Conservation (phyloP, 2,113 vertebrate genomes). For the Peromyscus polionotus region DNA sequence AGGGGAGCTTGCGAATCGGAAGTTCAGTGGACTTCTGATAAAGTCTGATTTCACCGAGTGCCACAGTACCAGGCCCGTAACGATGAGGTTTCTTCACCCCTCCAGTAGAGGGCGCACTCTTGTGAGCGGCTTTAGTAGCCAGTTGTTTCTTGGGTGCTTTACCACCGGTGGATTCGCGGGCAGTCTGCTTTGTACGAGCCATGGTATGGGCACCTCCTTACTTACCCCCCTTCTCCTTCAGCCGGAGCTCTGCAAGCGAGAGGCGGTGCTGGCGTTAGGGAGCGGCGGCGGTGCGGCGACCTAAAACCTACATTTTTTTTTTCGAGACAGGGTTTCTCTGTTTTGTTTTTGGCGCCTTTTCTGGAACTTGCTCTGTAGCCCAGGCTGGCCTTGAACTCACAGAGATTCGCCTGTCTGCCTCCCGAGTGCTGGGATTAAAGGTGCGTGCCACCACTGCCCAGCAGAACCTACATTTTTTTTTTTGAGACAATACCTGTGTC, state of each 20-base stretch:
- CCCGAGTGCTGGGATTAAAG: too few relatives aligned
- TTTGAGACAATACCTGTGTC: neutral
- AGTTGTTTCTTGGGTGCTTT: slow-evolving; percentile 88
- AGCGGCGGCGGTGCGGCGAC: too few relatives aligned
- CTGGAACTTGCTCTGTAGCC: too few relatives aligned
- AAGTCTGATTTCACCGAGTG: slow-evolving; percentile 73
- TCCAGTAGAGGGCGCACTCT: slow-evolving; percentile 88
- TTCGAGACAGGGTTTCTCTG: too few relatives aligned
- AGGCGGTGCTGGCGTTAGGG: too few relatives aligned
- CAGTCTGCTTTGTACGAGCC: slow-evolving; percentile 89
- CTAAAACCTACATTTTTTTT: too few relatives aligned
- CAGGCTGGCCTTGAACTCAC: too few relatives aligned
- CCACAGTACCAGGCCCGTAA: slow-evolving; percentile 79
- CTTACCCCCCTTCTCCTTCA: slow-evolving; percentile 69
- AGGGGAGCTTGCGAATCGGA: slow-evolving; percentile 91
- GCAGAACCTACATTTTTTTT: too few relatives aligned
- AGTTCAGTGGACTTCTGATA: slow-evolving; percentile 93
- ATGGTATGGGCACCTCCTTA: slow-evolving; percentile 84
- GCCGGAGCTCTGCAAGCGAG: too few relatives aligned
- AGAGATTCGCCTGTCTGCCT: too few relatives aligned
- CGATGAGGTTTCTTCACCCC: slow-evolving; percentile 89
- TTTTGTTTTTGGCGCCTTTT: too few relatives aligned
- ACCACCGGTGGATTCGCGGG: slow-evolving; percentile 87
- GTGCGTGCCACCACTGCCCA: too few relatives aligned
- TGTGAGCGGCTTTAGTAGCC: slow-evolving; percentile 89